Evolutionary conservation across 2,888 invertebrate genomes (phyloP).

Genomic region (Melikaiella ostensackeni): DNA sequence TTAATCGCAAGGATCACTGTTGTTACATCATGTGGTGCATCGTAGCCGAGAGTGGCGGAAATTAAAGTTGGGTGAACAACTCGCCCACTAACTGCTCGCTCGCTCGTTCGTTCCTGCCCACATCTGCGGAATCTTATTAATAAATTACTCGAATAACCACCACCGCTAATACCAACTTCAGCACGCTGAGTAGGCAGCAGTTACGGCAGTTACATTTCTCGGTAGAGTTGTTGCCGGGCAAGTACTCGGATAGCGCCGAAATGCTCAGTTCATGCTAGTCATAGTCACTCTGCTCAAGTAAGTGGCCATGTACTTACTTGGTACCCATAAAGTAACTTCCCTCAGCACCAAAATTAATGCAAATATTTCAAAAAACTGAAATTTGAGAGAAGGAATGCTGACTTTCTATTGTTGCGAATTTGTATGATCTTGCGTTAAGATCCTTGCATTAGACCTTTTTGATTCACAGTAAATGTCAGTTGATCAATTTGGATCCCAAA

Average conservation of each 20-base stretch:
- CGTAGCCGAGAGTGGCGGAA: slow-evolving; percentile 58
- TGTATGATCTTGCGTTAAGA: no score
- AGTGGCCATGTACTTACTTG: neutral
- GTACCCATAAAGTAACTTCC: neutral
- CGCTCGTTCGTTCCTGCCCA: slow-evolving; percentile 41
- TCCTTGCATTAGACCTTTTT: no score
- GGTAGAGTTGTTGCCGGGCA: slow-evolving; percentile 51
- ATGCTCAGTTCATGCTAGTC: neutral
- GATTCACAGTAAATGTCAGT: no score
- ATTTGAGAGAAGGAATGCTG: no score
- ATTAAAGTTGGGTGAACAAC: slow-evolving; percentile 54
- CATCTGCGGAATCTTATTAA: slow-evolving; percentile 64
- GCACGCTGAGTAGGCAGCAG: slow-evolving; percentile 53
- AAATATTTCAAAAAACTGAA: neutral
- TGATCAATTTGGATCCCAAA: no score
- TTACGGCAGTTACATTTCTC: slow-evolving; percentile 60
- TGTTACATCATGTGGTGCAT: slow-evolving; percentile 51
- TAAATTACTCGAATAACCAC: slow-evolving; percentile 60
- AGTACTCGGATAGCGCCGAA: slow-evolving; percentile 42
- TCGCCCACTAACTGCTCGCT: slow-evolving; percentile 49
- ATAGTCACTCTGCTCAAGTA: neutral
- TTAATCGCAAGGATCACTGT: neutral
- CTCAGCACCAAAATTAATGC: neutral
- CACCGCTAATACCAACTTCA: slow-evolving; percentile 51
- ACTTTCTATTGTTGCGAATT: no score